A percentile compares a stretch with the other conserved stretches of the same genome.
phyloP scores from a whole-genome alignment of 2,797 vertebrate species.

The Hippocampus kuda region DNA sequence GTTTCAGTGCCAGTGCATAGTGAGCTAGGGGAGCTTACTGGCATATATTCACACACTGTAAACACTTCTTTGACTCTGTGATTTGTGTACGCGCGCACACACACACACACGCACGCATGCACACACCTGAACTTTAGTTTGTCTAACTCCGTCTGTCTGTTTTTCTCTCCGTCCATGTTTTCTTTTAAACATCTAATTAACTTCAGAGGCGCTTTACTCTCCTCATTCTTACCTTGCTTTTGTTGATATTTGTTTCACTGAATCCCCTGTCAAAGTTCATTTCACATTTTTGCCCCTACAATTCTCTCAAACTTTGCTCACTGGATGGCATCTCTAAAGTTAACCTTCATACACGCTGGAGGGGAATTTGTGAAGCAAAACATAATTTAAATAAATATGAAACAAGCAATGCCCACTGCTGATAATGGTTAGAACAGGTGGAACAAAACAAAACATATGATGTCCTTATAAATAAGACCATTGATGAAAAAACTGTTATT shows the following conservation, averaged over 20 bases:
- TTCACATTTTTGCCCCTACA: no score
- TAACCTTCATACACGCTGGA: no score
- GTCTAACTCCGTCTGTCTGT: background rate
- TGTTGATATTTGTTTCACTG: background rate
- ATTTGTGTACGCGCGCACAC: slow-evolving; percentile 19
- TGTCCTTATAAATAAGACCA: no score
- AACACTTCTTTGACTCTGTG: slow-evolving; percentile 45
- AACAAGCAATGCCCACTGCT: no score
- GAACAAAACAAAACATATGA: no score
- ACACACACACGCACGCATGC: slow-evolving; percentile 22
- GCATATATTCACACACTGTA: slow-evolving; percentile 52
- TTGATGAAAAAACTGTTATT: background rate
- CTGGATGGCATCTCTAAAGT: no score
- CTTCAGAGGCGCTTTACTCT: background rate
- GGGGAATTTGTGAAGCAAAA: no score
- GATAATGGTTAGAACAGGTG: no score
- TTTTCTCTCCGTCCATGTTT: background rate
- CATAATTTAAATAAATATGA: no score
- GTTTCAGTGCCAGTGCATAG: slow-evolving; percentile 44
- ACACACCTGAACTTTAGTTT: slow-evolving; percentile 43
- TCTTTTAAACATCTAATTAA: background rate
- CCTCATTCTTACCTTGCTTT: background rate
- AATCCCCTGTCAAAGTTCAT: background rate
- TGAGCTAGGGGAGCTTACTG: slow-evolving; percentile 53
- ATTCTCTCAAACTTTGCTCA: no score